Evolutionary conservation across 2,888 invertebrate species (phyloP).

Genomic region (Apamea monoglypha): DNA sequence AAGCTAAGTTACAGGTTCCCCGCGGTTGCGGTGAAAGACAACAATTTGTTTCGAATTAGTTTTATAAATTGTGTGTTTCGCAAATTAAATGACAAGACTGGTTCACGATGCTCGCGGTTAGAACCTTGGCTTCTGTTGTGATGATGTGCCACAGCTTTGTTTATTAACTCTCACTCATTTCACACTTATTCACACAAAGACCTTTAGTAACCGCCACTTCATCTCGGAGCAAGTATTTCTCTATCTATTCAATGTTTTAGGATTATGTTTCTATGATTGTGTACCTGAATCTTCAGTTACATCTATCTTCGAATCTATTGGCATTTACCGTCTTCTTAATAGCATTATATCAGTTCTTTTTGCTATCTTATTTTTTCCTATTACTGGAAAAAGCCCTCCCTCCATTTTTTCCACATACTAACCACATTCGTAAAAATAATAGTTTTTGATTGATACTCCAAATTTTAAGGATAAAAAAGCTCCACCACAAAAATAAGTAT

Average conservation of each 20-base stretch:
- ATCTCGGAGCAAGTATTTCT: background rate
- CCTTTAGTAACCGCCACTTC: background rate
- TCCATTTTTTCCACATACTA: background rate
- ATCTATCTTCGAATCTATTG: background rate
- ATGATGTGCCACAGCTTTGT: constrained; percentile 35
- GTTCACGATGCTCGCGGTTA: constrained; percentile 68
- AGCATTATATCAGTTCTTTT: background rate
- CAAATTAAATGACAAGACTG: constrained; percentile 74
- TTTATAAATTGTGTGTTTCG: constrained; percentile 76
- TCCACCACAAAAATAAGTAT: constrained; percentile 29
- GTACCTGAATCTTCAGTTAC: background rate
- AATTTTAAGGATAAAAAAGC: background rate
- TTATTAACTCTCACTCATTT: constrained; percentile 47
- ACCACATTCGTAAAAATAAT: background rate
- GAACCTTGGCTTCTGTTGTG: constrained; percentile 59
- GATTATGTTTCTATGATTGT: background rate
- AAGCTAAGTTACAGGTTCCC: constrained; percentile 47
- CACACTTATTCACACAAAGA: background rate
- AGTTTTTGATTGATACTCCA: background rate
- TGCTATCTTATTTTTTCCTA: background rate
- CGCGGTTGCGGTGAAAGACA: constrained; percentile 73
- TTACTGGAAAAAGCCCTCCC: background rate
- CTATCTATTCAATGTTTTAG: background rate
- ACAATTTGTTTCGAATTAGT: constrained; percentile 75
- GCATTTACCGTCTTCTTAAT: background rate